phyloP scores from a whole-genome alignment of 2,888 invertebrate genomes.

The Lissonota sp. region DNA sequence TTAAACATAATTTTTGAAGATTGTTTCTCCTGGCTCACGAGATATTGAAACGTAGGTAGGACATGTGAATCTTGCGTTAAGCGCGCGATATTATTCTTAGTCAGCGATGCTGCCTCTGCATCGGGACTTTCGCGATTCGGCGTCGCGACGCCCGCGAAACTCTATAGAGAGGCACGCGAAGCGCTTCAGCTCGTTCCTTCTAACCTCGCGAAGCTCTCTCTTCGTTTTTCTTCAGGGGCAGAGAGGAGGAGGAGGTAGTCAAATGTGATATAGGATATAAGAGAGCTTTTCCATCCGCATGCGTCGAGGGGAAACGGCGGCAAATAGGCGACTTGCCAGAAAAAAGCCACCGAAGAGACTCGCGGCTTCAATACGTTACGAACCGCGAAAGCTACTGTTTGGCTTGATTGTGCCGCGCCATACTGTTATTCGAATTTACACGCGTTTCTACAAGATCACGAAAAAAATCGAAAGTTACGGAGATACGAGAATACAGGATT shows the following conservation, averaged over 20 bases:
- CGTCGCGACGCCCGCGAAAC: constrained; percentile 65
- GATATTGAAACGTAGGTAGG: constrained; percentile 34
- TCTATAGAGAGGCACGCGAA: constrained; percentile 58
- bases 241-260: too few relatives aligned
- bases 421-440: constrained; percentile 74
- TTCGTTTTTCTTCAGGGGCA: constrained; percentile 23
- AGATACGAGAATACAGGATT: background rate
- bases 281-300: constrained; percentile 74
- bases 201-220: constrained; percentile 21
- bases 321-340: constrained; percentile 76
- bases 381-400: constrained; percentile 85
- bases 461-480: background rate
- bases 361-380: constrained; percentile 82
- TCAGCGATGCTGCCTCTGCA: constrained; percentile 66
- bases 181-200: constrained; percentile 47
- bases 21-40: constrained; percentile 41
- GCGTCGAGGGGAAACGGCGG: too few relatives aligned
- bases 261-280: too few relatives aligned
- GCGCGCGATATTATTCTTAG: constrained; percentile 79
- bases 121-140: constrained; percentile 68
- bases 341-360: constrained; percentile 62
- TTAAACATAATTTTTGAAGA: constrained; percentile 7
- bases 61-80: constrained; percentile 42
- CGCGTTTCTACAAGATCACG: constrained; percentile 1
- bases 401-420: constrained; percentile 85